Base-by-base conservation (phyloP, 2,888 invertebrate species). In the Arenicola marina region DNA sequence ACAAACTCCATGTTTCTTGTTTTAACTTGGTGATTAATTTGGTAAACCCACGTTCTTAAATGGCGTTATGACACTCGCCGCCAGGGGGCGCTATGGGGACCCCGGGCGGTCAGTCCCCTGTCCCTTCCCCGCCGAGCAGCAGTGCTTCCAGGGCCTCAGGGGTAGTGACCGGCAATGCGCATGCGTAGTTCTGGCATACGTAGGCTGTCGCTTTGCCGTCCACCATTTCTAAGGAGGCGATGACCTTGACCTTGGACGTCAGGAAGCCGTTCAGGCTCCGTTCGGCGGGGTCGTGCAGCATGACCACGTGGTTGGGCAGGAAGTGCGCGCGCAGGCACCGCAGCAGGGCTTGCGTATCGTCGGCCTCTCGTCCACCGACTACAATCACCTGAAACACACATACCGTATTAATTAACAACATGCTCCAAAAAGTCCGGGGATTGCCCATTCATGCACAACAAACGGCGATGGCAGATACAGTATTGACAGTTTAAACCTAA, bases 171-270 rank as follows among this genome's bases (percentile, higher is more conserved):
- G 92, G 92, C 59, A 91, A 83, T 3, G 89, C 89, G 81, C 92
- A 92, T 1, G 89, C 86, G 79, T 88, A 89, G 73, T 90, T 89
- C 4, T 89, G 87, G 78, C 92, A 92, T n/a, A 92, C 90, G 80
- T 90, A 92, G 28, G 90, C 92, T 0, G 90, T 88, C 0, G 91
- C 88, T 59, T 86, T 87, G 29, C 88, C 89, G 31, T 88, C 86
- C 0, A 87, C 81, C 2, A 86, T 84, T 55, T 86, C 84, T 74
- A 77, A 61, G 7, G 66, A 64, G 24, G 56, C 44, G 29, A 73
- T 56, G 18, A 72, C 53, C 83, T 83, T 79, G 51, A 85, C 81
- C 61, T 81, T 83, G 2, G 79, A 74, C 34, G 81, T 76, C 46
- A 87, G 70, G 61, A 85, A 75, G 29, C 38, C 45, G n/a, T 38